A percentile compares a stretch with the other conserved stretches of the same genome.
phyloP scores from a whole-genome alignment of 2,113 vertebrate genomes.

The Corvus hawaiiensis region DNA sequence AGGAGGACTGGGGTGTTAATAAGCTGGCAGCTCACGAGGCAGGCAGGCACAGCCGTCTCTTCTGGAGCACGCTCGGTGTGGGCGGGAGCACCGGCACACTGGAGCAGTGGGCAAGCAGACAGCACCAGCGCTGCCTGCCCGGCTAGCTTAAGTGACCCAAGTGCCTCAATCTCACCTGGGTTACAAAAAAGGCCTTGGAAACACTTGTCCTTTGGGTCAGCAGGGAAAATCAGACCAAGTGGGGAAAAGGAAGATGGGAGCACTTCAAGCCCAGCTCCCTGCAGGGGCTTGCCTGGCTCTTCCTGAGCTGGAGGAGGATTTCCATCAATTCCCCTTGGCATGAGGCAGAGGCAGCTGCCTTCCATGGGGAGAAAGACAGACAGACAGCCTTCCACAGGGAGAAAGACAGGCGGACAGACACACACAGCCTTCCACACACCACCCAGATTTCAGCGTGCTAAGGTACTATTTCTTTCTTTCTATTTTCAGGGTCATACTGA shows the following conservation, averaged over 20 bases:
- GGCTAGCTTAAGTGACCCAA: not conserved
- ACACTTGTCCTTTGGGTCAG: not conserved
- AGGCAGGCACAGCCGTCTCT: not conserved
- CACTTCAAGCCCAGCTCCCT: not conserved
- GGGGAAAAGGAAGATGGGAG: not conserved
- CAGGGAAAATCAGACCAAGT: not conserved
- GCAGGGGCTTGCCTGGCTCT: not conserved
- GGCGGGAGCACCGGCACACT: fast-evolving
- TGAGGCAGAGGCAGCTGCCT: not conserved
- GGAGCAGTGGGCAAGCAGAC: fast-evolving
- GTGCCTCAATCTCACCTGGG: not conserved
- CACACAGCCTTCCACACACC: not conserved
- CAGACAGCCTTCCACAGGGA: not conserved
- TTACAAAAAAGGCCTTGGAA: not conserved
- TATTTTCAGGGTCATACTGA: not conserved
- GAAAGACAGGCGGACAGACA: not conserved
- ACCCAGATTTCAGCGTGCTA: not conserved
- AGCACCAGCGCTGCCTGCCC: not conserved
- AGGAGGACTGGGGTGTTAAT: not conserved
- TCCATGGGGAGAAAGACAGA: not conserved
- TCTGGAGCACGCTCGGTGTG: not conserved
- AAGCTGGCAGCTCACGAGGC: not conserved
- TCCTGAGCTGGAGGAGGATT: not conserved
- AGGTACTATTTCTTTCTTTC: not conserved
- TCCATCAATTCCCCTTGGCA: not conserved